Evolutionary conservation across 2,888 invertebrate genomes (phyloP), one percentile per base, ranked within the genome.

Genomic region (Erynnis tages): DNA sequence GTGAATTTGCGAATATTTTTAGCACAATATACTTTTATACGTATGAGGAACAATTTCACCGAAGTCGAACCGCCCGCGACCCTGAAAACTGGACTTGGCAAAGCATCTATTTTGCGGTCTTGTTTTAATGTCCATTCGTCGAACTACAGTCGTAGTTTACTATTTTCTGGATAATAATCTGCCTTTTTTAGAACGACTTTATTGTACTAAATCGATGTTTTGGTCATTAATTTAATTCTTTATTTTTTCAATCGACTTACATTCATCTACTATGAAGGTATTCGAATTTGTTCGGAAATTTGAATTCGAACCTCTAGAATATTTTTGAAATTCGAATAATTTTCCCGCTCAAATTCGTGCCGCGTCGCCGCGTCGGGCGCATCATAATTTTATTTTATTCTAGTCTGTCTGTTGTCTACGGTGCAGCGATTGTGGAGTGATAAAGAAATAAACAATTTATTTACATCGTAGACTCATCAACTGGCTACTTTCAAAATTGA

Each of bases 81-180:
- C 87, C 74, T 88, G 87, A 84, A 78, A 76, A 64, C 78, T 81
- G 76, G 76, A 78, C 84, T 87, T 87, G 88, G 87, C 88, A 85
- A 76, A 79, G 71, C 72, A 72, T 80, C 82, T 79, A 79, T 75
- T 79, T 73, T 65, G 72, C 69, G 74, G 66, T 70, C 69, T 71
- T 79, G 76, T 79, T 81, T 82, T n/a, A n/a, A 82, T 76, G 69
- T 74, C 69, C 58, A 58, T 60, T 61, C 56, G 54, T 46, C 54
- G 66, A 67, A 74, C 64, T 67, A 62, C 62, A 66, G 3, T 38
- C 61, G 58, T 71, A 66, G 65, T 21, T 50, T 41, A n/a, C n/a
- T n/a, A n/a, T 40, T 49, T 21, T 48, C 29, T 19, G 13, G 37
- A 27, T 25, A 29, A 27, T 17, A 37, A 19, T 37, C 13, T 30